Evolutionary conservation across 2,797 vertebrate species (phyloP).

Genomic region (Silurus aristotelis): DNA sequence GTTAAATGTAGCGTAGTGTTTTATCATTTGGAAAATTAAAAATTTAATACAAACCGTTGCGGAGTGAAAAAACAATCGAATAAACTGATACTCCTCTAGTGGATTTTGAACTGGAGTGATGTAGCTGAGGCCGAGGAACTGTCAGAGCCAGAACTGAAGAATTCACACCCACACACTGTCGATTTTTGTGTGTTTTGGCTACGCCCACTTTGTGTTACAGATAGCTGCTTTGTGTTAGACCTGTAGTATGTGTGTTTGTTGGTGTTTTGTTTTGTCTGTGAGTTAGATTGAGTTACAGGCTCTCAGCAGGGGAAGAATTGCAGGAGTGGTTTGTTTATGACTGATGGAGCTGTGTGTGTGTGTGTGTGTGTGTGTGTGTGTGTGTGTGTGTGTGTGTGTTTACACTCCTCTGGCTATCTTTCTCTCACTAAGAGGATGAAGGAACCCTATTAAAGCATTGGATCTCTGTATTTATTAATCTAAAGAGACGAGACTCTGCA

Average conservation of each 20-base stretch:
- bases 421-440: constrained; percentile 1
- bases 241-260: background rate
- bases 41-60: background rate
- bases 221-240: background rate
- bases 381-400: constrained; percentile 1
- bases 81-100: background rate
- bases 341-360: constrained; percentile 11
- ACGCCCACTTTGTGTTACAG: background rate
- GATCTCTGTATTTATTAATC: constrained; percentile 53
- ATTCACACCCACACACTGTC: background rate
- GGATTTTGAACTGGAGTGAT: background rate
- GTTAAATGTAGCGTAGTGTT: no score
- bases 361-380: constrained; percentile 31
- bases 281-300: constrained; percentile 6
- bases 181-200: background rate
- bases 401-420: constrained; percentile 15
- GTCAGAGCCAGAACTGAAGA: background rate
- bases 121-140: background rate
- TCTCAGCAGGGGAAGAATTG: constrained; percentile 24
- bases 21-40: no score
- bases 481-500: constrained; percentile 41
- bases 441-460: background rate
- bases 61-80: no score
- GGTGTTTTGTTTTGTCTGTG: constrained; percentile 2
- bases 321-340: constrained; percentile 45